Evolutionary conservation across 35 echinoderm and acorn worm species (phyloP).

Genomic region (Nesometra sesokonis): DNA sequence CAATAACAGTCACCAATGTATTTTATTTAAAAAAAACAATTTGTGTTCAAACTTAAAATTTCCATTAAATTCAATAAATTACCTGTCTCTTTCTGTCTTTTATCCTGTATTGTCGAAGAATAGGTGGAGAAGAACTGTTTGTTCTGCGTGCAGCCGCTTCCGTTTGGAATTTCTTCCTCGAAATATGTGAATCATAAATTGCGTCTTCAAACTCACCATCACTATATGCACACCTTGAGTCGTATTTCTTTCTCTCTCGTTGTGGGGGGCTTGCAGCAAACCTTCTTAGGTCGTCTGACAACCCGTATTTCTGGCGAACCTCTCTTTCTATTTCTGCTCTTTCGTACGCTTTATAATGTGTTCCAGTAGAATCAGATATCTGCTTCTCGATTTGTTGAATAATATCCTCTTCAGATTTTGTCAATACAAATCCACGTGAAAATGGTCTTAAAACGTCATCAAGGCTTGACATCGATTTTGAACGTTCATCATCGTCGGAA

Average conservation of each 20-base stretch:
- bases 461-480: background rate
- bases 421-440: slow-evolving; percentile 5
- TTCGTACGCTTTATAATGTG: slow-evolving; percentile 69
- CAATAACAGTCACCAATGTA: no score
- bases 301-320: slow-evolving; percentile 39
- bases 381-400: slow-evolving; percentile 91
- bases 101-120: background rate
- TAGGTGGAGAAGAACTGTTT: background rate
- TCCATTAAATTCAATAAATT: no score
- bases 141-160: background rate
- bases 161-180: background rate
- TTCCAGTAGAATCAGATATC: slow-evolving; percentile 80
- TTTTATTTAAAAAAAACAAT: no score
- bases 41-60: no score
- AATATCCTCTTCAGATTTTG: slow-evolving; percentile 97
- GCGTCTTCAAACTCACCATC: background rate
- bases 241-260: slow-evolving; percentile 1
- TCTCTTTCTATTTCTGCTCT: slow-evolving; percentile 42
- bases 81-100: background rate
- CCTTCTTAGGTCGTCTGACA: slow-evolving; percentile 20
- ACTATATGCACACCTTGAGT: background rate
- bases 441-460: background rate
- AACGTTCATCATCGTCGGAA: background rate
- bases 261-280: background rate
- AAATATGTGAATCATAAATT: background rate